phyloP scores from a whole-genome alignment of 2,113 vertebrate species.

The Hippocampus comes region DNA sequence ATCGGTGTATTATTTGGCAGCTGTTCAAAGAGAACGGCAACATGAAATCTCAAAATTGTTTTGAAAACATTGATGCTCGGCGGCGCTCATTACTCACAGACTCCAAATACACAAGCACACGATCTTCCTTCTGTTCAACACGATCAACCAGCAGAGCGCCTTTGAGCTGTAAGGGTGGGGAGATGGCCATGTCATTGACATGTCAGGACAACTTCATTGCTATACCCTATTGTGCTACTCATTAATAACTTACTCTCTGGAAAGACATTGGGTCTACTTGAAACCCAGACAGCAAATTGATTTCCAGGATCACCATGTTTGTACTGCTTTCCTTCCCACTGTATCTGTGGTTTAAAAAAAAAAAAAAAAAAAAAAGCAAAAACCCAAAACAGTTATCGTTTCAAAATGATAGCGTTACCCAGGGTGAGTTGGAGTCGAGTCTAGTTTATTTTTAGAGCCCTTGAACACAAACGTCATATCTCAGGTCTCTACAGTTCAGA shows the following conservation, averaged over 20 bases:
- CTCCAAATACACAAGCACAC: conserved; percentile 48
- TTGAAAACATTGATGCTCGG: background rate
- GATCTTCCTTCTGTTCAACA: conserved; percentile 45
- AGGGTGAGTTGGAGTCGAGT: background rate
- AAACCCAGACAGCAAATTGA: conserved; percentile 61
- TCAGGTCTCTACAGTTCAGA: too few species aligned
- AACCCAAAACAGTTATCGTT: too few species aligned
- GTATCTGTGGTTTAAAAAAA: background rate
- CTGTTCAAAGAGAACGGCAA: background rate
- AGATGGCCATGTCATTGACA: too few species aligned
- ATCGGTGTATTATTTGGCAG: conserved; percentile 22
- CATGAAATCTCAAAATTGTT: background rate
- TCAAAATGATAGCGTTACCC: background rate
- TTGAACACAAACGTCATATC: too few species aligned
- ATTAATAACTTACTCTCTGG: background rate
- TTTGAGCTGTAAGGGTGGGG: conserved; percentile 28
- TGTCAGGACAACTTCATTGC: too few species aligned
- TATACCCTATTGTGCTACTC: background rate
- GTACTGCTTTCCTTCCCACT: conserved; percentile 3
- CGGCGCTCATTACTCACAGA: conserved; percentile 12
- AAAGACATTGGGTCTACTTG: conserved; percentile 30
- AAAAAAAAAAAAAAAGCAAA: too few species aligned
- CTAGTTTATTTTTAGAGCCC: too few species aligned
- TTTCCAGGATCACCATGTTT: conserved; percentile 60
- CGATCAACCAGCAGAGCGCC: conserved; percentile 20